Base-by-base conservation (phyloP, 2,888 invertebrate species). In the Dioctria rufipes region DNA sequence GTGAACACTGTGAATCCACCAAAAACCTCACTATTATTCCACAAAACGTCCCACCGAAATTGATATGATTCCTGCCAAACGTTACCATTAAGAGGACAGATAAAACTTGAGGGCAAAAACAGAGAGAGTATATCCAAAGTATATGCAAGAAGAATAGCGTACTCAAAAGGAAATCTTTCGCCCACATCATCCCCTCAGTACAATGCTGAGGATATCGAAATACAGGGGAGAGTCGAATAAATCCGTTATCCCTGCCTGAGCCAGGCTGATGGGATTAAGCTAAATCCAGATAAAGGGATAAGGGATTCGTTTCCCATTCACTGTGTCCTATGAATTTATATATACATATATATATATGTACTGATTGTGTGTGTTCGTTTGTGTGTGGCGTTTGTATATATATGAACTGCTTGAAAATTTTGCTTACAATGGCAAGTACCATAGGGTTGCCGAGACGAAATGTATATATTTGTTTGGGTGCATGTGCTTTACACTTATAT, bases 221-320 rank as follows among this genome's bases (percentile, higher is more conserved):
- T 63, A 61, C 63, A 49, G 63, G 77, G 61, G 61, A 58, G 78
- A 79, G 66, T 43, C 67, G 79, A 67, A 58, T 84, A 85, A 85
- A 85, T 84, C 84, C 85, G 83, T 85, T 85, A 85, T 85, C 85
- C 85, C 82, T 82, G 83, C 82, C 84, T 83, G 83, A 81, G 83
- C 84, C 86, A 85, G 86, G 85, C 87, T 88, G 89, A 89, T 89
- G 89, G 86, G 89, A 89, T 89, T 89, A 89, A 85, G 86, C 84
- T 86, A 88, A 89, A 89, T 89, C 89, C 89, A 89, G 88, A 88
- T 89, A 89, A 89, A 88, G 86, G 89, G 89, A 88, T 89, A 88
- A 88, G 86, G 87, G 86, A 88, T 87, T 87, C 85, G 60, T 78
- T 79, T 66, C 73, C 80, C 80, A 79, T 79, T 79, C 79, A 67